phyloP scores from a whole-genome alignment of 2,113 vertebrate species.

The Myrmecophaga tridactyla region DNA sequence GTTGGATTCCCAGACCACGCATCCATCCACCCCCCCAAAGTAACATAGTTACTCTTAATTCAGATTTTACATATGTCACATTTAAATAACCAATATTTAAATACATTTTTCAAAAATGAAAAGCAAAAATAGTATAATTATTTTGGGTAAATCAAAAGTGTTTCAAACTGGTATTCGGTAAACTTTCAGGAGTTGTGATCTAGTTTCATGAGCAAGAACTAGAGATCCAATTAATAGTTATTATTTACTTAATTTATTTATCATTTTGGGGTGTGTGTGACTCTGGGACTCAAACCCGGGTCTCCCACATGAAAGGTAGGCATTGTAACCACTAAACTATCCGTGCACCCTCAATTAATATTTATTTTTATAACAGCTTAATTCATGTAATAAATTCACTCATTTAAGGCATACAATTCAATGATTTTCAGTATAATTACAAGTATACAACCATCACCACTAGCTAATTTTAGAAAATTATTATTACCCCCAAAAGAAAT shows the following conservation, averaged over 20 bases:
- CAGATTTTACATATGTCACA: neutral
- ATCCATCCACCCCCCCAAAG: no score
- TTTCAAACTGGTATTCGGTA: neutral
- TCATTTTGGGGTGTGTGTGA: no score
- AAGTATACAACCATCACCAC: neutral
- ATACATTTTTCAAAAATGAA: neutral
- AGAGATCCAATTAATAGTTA: neutral
- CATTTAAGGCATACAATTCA: neutral
- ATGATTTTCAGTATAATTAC: neutral
- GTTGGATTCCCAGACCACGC: no score
- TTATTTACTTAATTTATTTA: no score
- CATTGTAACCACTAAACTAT: no score
- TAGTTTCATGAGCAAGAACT: neutral
- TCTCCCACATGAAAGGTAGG: no score
- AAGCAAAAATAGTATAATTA: neutral
- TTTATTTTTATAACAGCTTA: no score
- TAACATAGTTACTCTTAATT: neutral
- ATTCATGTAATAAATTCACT: no score
- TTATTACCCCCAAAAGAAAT: neutral
- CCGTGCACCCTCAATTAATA: no score
- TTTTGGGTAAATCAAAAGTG: neutral
- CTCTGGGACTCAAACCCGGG: no score
- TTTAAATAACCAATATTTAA: neutral
- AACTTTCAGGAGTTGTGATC: neutral
- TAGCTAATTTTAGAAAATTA: neutral